Evolutionary conservation across 2,888 invertebrate species (phyloP).

Genomic region (Netelia fuscicornis): DNA sequence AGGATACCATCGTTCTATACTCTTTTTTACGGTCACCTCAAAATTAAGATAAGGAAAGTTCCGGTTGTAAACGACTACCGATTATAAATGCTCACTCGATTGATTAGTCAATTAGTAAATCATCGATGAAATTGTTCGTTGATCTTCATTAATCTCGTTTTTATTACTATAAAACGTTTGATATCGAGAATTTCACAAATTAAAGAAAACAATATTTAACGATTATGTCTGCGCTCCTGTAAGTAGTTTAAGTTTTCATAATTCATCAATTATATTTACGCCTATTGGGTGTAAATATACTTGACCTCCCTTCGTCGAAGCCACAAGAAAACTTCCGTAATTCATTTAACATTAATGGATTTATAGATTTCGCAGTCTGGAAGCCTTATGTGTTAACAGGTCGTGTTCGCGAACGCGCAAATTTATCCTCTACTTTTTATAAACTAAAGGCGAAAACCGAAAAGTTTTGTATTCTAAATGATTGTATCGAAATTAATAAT

Average conservation of each 20-base stretch:
- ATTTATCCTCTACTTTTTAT: conserved; percentile 7
- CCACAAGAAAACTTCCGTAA: conserved; percentile 64
- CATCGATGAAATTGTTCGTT: too few relatives aligned
- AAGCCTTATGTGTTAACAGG: conserved; percentile 57
- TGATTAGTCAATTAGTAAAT: too few relatives aligned
- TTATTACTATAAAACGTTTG: too few relatives aligned
- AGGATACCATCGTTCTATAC: conserved; percentile 33
- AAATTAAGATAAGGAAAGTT: background rate
- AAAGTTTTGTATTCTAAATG: background rate
- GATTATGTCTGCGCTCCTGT: too few relatives aligned
- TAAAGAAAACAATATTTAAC: too few relatives aligned
- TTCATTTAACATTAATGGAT: conserved; percentile 69
- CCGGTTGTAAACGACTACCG: background rate
- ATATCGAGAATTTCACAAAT: too few relatives aligned
- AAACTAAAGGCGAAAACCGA: background rate
- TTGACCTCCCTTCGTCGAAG: conserved; percentile 64
- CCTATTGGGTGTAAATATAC: background rate
- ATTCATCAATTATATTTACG: background rate
- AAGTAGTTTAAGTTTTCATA: too few relatives aligned
- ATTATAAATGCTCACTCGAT: conserved; percentile 10
- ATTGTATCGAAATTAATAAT: background rate
- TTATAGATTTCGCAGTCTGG: conserved; percentile 51
- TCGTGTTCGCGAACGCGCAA: conserved; percentile 21
- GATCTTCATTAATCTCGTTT: too few relatives aligned
- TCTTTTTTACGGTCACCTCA: conserved; percentile 41